Evolutionary conservation across 2,113 vertebrate species (phyloP).

Genomic region (Notarius quadriscutis): DNA sequence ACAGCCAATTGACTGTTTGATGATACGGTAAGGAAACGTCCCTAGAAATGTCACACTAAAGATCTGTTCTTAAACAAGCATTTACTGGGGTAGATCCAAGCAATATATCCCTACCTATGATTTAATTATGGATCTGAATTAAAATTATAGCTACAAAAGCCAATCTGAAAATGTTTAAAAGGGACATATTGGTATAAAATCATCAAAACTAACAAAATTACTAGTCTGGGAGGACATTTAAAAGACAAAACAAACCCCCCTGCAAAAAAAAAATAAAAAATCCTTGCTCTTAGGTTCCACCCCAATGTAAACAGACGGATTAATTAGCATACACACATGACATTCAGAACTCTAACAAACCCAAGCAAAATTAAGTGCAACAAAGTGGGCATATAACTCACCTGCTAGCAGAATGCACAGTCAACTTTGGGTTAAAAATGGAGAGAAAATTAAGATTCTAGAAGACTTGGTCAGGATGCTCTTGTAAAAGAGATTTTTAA

Average conservation of each 20-base stretch:
- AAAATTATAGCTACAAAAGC: neutral
- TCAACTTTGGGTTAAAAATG: neutral
- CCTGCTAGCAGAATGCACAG: neutral
- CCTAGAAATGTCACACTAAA: neutral
- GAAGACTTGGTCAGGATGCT: no score
- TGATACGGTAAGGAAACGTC: neutral
- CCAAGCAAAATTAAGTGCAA: neutral
- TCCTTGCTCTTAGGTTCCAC: no score
- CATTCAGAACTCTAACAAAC: neutral
- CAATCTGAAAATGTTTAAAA: neutral
- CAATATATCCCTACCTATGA: neutral
- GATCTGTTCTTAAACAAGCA: neutral
- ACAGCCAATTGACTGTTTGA: neutral
- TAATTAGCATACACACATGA: neutral
- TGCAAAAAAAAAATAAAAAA: rapidly evolving
- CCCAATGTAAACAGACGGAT: neutral
- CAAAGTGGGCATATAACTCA: neutral
- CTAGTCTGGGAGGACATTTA: neutral
- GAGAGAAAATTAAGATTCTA: no score
- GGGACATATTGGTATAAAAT: neutral
- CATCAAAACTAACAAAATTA: neutral
- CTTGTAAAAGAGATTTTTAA: no score
- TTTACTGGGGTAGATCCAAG: neutral
- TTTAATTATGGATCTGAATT: neutral
- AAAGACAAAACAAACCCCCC: no score